Conservation (phyloP, 2,797 vertebrate genomes). For the Anguilla pacifica region DNA sequence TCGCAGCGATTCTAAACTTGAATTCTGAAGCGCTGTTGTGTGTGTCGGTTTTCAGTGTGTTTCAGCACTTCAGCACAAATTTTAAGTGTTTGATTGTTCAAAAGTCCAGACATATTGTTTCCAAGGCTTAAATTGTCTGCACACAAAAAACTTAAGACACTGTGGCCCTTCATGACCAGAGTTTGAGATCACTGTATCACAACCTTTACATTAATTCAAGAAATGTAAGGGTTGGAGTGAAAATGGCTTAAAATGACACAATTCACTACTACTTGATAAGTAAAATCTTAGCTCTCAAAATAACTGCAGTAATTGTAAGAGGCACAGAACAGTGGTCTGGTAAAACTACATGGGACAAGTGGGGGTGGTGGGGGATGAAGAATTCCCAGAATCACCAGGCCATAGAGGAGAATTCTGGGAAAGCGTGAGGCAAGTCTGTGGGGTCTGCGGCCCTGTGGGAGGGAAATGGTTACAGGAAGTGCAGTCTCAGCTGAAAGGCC, state of each 20-base stretch:
- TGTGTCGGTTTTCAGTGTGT: too few species aligned
- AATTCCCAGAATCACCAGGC: background rate
- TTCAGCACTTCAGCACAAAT: too few species aligned
- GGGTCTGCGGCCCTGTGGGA: constrained; percentile 47
- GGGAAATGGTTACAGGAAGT: constrained; percentile 61
- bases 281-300: background rate
- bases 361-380: background rate
- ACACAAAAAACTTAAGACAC: too few species aligned
- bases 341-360: background rate
- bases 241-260: background rate
- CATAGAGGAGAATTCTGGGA: constrained; percentile 13
- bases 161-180: too few species aligned
- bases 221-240: background rate
- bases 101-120: too few species aligned
- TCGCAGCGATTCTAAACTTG: too few species aligned
- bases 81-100: too few species aligned
- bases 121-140: too few species aligned
- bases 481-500: constrained; percentile 45
- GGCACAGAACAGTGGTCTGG: background rate
- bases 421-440: constrained; percentile 11
- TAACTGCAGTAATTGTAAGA: background rate
- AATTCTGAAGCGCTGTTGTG: too few species aligned
- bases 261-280: background rate
- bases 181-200: too few species aligned
- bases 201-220: background rate